Percentiles rank a stretch among this genome's conserved stretches.
Conservation (phyloP, 2,888 invertebrate genomes). For the Choristoneura rosaceana region DNA sequence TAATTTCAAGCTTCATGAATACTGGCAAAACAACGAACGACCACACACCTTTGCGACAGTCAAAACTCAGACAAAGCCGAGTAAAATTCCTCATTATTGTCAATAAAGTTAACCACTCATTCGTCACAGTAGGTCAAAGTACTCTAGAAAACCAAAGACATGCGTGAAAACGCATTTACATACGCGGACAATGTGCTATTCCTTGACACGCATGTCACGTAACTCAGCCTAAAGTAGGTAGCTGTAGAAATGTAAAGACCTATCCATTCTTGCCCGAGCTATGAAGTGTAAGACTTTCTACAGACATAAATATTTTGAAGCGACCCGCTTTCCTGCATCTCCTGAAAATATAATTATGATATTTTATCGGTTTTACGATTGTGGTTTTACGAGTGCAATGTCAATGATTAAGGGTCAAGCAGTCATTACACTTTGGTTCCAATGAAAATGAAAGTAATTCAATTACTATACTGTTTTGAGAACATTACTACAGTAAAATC, state of each 20-base stretch:
- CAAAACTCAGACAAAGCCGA: neutral
- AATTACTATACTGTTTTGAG: too few relatives aligned
- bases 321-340: conserved; percentile 26
- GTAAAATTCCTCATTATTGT: neutral
- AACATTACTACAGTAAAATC: neutral
- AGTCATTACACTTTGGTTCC: neutral
- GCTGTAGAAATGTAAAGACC: conserved; percentile 23
- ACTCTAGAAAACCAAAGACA: conserved; percentile 18
- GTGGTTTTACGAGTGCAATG: neutral
- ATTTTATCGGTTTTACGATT: neutral
- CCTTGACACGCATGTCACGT: conserved; percentile 56
- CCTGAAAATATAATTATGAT: neutral
- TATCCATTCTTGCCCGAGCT: conserved; percentile 38
- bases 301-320: conserved; percentile 30
- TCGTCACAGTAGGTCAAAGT: conserved; percentile 14
- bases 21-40: too few relatives aligned
- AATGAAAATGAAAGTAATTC: neutral
- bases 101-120: neutral
- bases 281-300: conserved; percentile 40
- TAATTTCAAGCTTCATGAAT: too few relatives aligned
- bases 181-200: conserved; percentile 54
- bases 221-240: conserved; percentile 47
- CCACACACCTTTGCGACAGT: neutral
- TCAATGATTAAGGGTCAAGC: neutral
- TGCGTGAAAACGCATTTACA: conserved; percentile 46